Evolutionary conservation across 53 echinoderm and acorn worm genomes (phyloP).

Genomic region (Mesocentrotus franciscanus): DNA sequence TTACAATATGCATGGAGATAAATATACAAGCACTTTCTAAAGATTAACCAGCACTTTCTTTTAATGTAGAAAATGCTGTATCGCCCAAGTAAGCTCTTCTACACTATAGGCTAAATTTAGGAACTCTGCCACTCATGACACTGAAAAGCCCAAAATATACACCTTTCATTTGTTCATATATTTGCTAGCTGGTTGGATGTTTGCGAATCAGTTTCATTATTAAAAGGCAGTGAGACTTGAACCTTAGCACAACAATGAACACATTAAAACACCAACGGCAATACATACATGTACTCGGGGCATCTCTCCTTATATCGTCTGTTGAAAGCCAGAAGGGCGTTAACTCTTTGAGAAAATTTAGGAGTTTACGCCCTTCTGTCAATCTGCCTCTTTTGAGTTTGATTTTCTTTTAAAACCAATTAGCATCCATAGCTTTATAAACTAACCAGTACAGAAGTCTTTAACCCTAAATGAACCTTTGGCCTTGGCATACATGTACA

Average conservation of each 20-base stretch:
- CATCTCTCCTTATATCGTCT: no score
- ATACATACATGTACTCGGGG: no score
- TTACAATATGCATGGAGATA: no score
- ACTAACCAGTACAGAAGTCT: background rate
- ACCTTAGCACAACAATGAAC: background rate
- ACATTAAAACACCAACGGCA: background rate
- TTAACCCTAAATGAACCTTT: background rate
- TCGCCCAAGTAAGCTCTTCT: background rate
- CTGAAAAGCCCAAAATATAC: background rate
- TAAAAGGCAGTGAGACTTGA: background rate
- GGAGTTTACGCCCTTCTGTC: background rate
- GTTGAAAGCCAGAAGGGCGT: no score
- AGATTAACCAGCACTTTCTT: no score
- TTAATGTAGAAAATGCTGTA: background rate
- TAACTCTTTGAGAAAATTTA: no score
- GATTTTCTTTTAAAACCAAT: no score
- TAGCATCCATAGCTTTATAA: background rate
- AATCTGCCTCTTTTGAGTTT: background rate
- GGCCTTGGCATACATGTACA: background rate
- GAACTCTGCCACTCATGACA: background rate
- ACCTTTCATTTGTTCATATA: background rate
- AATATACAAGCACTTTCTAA: no score
- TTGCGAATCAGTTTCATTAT: background rate
- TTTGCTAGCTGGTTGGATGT: constrained; percentile 4
- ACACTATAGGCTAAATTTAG: background rate